Evolutionary conservation across 2,797 vertebrate species (phyloP).

Genomic region (Halcyon leucocephala): DNA sequence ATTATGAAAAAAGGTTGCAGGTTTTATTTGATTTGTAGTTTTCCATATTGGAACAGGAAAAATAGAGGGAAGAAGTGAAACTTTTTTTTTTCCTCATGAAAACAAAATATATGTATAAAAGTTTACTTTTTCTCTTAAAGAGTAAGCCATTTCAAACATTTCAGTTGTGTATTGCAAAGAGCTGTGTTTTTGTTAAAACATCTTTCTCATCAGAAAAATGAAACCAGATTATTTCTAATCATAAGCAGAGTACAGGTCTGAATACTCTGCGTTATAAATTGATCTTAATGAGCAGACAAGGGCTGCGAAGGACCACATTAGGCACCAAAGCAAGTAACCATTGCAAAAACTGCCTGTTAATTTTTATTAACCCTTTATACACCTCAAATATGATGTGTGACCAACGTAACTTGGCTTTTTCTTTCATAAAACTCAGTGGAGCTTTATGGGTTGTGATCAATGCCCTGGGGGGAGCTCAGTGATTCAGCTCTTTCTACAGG

Average conservation of each 20-base stretch:
- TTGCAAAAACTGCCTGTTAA: slow-evolving; percentile 20
- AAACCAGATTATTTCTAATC: background rate
- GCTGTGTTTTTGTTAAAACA: background rate
- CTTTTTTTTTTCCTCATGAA: background rate
- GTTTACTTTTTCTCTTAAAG: background rate
- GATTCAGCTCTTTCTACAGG: background rate
- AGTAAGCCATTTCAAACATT: background rate
- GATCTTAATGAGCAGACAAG: background rate
- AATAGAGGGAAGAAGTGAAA: background rate
- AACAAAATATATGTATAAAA: background rate
- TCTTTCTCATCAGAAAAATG: background rate
- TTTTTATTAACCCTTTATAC: slow-evolving; percentile 58
- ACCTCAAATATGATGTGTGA: background rate
- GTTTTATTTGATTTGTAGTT: background rate
- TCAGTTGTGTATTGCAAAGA: background rate
- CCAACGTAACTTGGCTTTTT: background rate
- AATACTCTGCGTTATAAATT: background rate
- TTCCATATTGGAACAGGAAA: background rate
- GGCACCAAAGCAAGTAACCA: background rate
- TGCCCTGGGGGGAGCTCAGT: background rate
- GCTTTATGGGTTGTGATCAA: background rate
- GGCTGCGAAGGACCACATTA: background rate
- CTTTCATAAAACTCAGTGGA: background rate
- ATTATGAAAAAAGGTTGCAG: background rate
- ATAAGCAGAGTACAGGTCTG: background rate